Base-by-base conservation (phyloP, 1,140 invertebrate species). In the Heliconius himera region DNA sequence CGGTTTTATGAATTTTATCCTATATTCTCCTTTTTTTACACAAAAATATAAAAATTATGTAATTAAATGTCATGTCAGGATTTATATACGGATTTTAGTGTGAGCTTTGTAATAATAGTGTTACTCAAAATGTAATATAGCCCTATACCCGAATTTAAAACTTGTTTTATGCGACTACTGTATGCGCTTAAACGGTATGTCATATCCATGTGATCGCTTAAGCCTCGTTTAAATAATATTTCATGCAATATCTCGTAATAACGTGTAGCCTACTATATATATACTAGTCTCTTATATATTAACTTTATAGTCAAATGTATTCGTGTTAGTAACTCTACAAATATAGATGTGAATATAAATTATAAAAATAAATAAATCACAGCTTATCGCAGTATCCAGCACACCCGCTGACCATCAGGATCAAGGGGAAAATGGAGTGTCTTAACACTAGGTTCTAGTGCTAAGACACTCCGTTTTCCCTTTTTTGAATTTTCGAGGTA, bases 201-300 rank as follows among this genome's bases (percentile, higher is more conserved):
- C 81, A 82, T 76, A 66, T 81, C 66, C 80, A 72, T 16, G 78
- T 75, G 76, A 83, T 60, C 73, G 73, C 66, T 79, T 83, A 84
- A 84, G 83, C 77, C 78, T 71, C 60, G 70, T 76, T 81, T 86
- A 80, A 84, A 83, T 86, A 83, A 82, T 84, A 82, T 84, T 82
- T 79, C 71, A 71, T 81, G 56, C 80, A 84, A 81, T 85, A 80
- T 80, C 18, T 38, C 73, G 56, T 74, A 77, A 81, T 81, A 20
- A 38, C 51, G 29, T 79, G 54, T 49, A 70, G 60, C 51, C 66
- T 46, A 46, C 41, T 46, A 46, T 46, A 16, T 46, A 16, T 16
- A 5, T 16, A 46, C 13, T 46, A 46, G 41, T 16, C 41, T 74
- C 49, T 41, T 33, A 46, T 36, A 66, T 54, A 56, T 66, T 75